These are phyloP conservation scores for Manis pentadactyla DNA, from an alignment of 2,797 vertebrate genomes.

Conservation along the genomic window DNA sequence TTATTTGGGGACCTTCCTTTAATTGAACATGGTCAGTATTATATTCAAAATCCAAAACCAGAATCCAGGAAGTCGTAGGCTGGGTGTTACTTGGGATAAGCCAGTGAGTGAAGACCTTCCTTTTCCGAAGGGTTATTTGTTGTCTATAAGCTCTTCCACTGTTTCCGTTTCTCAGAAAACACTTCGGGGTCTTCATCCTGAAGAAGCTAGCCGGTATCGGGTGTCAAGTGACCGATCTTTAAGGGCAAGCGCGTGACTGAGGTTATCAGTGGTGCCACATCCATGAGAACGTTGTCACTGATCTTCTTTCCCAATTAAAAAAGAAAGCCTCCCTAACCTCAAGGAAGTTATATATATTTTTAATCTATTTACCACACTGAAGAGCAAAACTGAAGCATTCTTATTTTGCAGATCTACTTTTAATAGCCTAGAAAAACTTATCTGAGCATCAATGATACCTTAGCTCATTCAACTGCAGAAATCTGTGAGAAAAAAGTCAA, in stretches of 20 bases:
- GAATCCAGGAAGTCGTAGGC: neutral
- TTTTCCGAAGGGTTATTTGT: neutral
- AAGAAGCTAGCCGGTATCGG: neutral
- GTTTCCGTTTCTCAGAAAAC: neutral
- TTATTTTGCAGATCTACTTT: neutral
- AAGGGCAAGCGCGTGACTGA: neutral
- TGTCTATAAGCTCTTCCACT: neutral
- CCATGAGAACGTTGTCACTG: neutral
- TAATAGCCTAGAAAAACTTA: neutral
- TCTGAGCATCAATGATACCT: neutral
- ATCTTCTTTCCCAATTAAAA: neutral
- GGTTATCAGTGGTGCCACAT: neutral
- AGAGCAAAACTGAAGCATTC: neutral
- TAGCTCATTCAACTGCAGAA: neutral
- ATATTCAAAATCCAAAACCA: neutral
- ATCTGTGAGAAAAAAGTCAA: constrained; percentile 3
- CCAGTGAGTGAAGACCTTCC: neutral
- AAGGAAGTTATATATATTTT: neutral
- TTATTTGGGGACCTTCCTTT: neutral
- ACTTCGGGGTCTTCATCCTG: neutral
- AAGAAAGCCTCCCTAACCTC: neutral
- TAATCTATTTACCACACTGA: neutral
- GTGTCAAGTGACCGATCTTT: too few relatives aligned
- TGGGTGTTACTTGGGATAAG: neutral
- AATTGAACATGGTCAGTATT: neutral